These are phyloP conservation scores for Diadophis punctatus DNA, from an alignment of 2,113 vertebrate genomes.

Conservation along the genomic window DNA sequence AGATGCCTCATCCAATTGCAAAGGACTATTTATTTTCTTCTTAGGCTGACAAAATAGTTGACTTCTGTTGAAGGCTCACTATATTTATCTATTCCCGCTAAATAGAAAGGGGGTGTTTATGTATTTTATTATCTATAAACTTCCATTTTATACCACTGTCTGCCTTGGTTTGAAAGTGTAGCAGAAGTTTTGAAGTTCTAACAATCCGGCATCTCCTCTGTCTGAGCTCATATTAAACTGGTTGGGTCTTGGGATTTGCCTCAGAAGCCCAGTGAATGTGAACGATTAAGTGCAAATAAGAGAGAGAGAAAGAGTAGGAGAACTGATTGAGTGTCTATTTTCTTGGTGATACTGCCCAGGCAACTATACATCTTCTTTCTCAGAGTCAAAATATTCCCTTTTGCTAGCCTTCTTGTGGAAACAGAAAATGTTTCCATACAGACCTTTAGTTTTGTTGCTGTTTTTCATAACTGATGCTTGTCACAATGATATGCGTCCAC, in stretches of 20 bases:
- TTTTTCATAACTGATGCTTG: background rate
- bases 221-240: background rate
- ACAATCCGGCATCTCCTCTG: no score
- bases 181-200: no score
- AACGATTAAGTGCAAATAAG: background rate
- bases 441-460: background rate
- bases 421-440: no score
- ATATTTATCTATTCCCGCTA: background rate
- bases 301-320: background rate
- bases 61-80: background rate
- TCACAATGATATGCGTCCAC: background rate
- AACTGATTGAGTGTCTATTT: background rate
- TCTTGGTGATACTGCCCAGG: background rate
- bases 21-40: rapidly evolving
- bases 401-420: background rate
- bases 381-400: background rate
- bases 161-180: background rate
- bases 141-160: background rate
- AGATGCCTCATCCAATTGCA: background rate
- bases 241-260: background rate
- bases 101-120: background rate
- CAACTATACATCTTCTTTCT: background rate
- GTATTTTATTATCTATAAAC: background rate
- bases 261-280: background rate
- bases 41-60: background rate